These are phyloP conservation scores for Caenorhabditis sp. DNA, from an alignment of 2,888 invertebrate species.

Conservation along the genomic window DNA sequence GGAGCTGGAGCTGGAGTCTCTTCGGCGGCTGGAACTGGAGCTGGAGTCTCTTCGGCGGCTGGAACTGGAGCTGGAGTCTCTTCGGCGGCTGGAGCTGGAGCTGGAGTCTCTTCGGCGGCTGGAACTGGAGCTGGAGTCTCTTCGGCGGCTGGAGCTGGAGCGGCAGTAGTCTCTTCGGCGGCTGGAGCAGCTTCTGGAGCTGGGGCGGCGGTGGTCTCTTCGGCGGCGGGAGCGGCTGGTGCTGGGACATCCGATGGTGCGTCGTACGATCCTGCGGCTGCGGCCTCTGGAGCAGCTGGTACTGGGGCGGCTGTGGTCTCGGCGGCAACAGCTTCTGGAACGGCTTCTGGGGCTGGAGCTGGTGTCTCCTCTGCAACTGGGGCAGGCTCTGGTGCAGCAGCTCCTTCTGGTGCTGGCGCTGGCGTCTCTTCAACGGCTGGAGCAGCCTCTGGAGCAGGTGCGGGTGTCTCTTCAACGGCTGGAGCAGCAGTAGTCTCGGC, in stretches of 20 bases:
- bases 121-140: constrained; percentile 36
- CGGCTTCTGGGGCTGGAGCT: too few relatives aligned
- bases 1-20: constrained; percentile 18
- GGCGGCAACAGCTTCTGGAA: too few relatives aligned
- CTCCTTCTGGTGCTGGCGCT: too few relatives aligned
- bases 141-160: constrained; percentile 38
- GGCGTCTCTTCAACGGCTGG: too few relatives aligned
- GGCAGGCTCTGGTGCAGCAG: too few relatives aligned
- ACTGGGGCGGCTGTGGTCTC: too few relatives aligned
- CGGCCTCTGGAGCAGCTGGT: too few relatives aligned
- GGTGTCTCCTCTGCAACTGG: too few relatives aligned
- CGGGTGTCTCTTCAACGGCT: constrained; percentile 12
- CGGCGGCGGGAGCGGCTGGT: constrained; percentile 26
- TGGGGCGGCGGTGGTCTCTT: too few relatives aligned
- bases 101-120: constrained; percentile 14
- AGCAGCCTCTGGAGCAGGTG: too few relatives aligned
- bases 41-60: constrained; percentile 29
- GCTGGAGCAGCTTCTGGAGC: constrained; percentile 20
- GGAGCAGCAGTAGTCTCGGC: constrained; percentile 29
- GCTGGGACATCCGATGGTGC: too few relatives aligned
- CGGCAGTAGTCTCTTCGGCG: constrained; percentile 36
- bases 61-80: constrained; percentile 47
- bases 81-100: constrained; percentile 21
- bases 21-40: constrained; percentile 32
- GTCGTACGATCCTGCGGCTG: too few relatives aligned